Evolutionary conservation across 2,113 vertebrate species (phyloP), one percentile per base, ranked within the genome.

Genomic region (Forbesichthys agassizii): DNA sequence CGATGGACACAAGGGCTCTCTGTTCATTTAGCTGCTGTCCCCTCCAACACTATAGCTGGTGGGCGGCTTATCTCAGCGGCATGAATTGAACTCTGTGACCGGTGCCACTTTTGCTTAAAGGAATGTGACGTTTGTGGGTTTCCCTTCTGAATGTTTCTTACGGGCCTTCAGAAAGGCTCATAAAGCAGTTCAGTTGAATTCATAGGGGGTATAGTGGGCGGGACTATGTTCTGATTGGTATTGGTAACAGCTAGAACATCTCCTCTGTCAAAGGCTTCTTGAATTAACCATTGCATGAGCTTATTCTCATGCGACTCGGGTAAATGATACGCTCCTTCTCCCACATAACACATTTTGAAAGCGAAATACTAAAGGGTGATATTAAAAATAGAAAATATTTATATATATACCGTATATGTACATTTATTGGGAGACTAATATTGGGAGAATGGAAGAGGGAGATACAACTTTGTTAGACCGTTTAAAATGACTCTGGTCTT

Each of bases 51-150:
- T 73, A 75, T 78, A 48, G 69, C 75, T 82, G 83, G 82, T 71
- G 75, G 82, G 36, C 87, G 83, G 89, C 88, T 90, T 91, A 91
- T 92, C 89, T 88, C 33, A 60, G 42, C 58, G 66, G 84, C 78
- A 88, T 91, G 89, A 90, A 92, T 90, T 79, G 83, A 78, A 88
- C 85, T 90, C 84, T 90, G 88, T 90, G 82, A 84, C 80, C 79
- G 71, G 80, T 84, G 81, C 88, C 84, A 86, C 85, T 88, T 89
- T 67, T 87, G 78, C 77, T 77, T 78, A 75, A 77, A 88, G 73
- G 86, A 89, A 91, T 89, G 85, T 73, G 80, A 80, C 82, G 81
- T 70, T 74, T 66, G 85, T 88, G 81, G 86, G 87, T 64, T 77
- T 77, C 80, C 71, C 71, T 86, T 80, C 82, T 69, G 74, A 81